Base-by-base conservation (phyloP, 2,113 vertebrate genomes). In the Lynx canadensis region DNA sequence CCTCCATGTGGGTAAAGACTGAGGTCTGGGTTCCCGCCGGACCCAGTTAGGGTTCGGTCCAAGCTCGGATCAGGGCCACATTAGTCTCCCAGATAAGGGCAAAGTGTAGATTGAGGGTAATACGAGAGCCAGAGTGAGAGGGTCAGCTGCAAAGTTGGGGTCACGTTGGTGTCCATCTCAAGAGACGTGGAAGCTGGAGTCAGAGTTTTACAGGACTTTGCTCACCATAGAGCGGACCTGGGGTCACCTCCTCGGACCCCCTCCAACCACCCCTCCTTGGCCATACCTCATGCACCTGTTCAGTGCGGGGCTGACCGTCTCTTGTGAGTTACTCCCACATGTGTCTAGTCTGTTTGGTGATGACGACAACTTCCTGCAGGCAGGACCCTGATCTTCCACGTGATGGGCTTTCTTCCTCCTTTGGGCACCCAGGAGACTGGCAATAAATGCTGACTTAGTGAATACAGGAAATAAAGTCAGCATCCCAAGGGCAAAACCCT, bases 191-290 rank as follows among this genome's bases (percentile, higher is more conserved):
- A 91, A 57, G 52, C 45, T n/a, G 25, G 65, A 31, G 31, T 15
- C 11, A 27, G 76, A 45, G 33, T 65, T 52, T 50, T 21, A 65
- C 18, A 33, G 33, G 23, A 29, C 2, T 48, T 21, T 52, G 76
- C 41, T 89, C 78, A 68, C 36, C 4, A 15, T 11, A 7, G 27
- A 36, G 45, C 14, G 21, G 4, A 48, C 68, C 33, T 7, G 73
- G 23, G 33, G 48, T 29, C 38, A 63, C 8, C 10, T 8, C 15
- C 57, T 88, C 19, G 10, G 36, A 14, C 3, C 15, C 29, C 55
- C 48, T 48, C 29, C 1, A 15, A 31, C 48, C 66, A 12, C 0
- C 11, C 2, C 1, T 16, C 12, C 36, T 16, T 7, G 7, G 16
- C 21, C 33, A 36, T 38, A 38, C 18, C 48, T 18, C 0, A 63